Evolutionary conservation across 2,888 invertebrate genomes (phyloP).

Genomic region (Cylloceria caligata): DNA sequence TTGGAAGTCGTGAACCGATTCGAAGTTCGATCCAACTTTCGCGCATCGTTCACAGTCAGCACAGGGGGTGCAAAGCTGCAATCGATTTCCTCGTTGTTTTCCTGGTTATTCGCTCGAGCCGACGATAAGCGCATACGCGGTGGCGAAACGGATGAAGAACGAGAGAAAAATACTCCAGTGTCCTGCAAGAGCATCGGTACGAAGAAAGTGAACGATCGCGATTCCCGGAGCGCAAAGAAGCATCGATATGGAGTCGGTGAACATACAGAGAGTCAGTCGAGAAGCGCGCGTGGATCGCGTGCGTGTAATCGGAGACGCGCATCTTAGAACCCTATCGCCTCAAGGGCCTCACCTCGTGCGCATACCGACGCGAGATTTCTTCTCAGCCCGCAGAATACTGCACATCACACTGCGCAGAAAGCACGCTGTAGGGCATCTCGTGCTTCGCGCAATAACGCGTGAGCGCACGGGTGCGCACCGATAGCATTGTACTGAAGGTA

Average conservation of each 20-base stretch:
- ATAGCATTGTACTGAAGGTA: background rate
- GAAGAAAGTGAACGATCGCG: slow-evolving; percentile 43
- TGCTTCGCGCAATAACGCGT: slow-evolving; percentile 63
- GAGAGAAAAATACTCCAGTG: slow-evolving; percentile 18
- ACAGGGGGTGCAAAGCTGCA: slow-evolving; percentile 5
- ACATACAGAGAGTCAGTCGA: slow-evolving; percentile 21
- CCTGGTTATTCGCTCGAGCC: slow-evolving; percentile 56
- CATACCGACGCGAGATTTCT: slow-evolving; percentile 71
- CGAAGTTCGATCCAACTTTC: slow-evolving; percentile 22
- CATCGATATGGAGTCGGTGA: slow-evolving; percentile 16
- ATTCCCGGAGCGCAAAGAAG: slow-evolving; percentile 53
- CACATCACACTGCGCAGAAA: slow-evolving; percentile 26
- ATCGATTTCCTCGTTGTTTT: slow-evolving; percentile 60
- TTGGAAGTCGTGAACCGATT: slow-evolving; percentile 8
- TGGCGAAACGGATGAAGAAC: slow-evolving; percentile 21
- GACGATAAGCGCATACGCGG: slow-evolving; percentile 56
- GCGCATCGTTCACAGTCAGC: no score
- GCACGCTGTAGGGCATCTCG: slow-evolving; percentile 47
- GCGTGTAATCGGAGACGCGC: slow-evolving; percentile 78
- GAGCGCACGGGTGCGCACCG: slow-evolving; percentile 35
- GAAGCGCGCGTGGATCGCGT: slow-evolving; percentile 74
- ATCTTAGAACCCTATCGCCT: slow-evolving; percentile 73
- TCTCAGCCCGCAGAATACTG: slow-evolving; percentile 38
- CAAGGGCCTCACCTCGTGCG: slow-evolving; percentile 72
- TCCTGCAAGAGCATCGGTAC: background rate